These are phyloP conservation scores for Heterodera schachtii DNA, from an alignment of 1,140 invertebrate genomes.

Conservation along the genomic window DNA sequence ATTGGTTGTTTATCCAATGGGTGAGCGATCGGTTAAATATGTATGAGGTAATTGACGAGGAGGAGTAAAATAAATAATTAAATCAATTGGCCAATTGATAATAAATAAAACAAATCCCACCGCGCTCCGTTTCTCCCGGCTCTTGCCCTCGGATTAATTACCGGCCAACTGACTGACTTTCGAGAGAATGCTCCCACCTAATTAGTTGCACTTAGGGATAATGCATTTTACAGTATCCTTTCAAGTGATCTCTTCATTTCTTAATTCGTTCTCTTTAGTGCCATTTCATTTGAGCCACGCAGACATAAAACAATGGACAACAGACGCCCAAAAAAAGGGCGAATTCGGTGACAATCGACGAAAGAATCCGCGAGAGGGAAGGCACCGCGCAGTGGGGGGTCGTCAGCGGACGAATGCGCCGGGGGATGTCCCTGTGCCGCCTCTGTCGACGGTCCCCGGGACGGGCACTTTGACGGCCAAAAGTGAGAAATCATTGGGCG, in stretches of 20 bases:
- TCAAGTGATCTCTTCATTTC: neutral
- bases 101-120: too few species aligned
- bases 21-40: too few species aligned
- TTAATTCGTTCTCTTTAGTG: neutral
- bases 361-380: conserved; percentile 4
- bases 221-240: too few species aligned
- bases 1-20: too few species aligned
- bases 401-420: neutral
- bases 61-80: too few species aligned
- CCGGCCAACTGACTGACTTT: too few species aligned
- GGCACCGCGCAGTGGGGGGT: neutral
- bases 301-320: neutral
- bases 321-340: neutral
- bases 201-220: too few species aligned
- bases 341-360: neutral
- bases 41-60: too few species aligned
- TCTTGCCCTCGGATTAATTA: too few species aligned
- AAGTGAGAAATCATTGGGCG: conserved; percentile 28
- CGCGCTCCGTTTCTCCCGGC: too few species aligned
- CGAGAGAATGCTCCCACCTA: too few species aligned
- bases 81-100: too few species aligned
- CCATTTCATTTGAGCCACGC: neutral
- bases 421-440: neutral
- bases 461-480: conserved; percentile 24
- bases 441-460: conserved; percentile 9